Base-by-base conservation (phyloP, 1,140 invertebrate genomes). In the Potamilus streckersoni region DNA sequence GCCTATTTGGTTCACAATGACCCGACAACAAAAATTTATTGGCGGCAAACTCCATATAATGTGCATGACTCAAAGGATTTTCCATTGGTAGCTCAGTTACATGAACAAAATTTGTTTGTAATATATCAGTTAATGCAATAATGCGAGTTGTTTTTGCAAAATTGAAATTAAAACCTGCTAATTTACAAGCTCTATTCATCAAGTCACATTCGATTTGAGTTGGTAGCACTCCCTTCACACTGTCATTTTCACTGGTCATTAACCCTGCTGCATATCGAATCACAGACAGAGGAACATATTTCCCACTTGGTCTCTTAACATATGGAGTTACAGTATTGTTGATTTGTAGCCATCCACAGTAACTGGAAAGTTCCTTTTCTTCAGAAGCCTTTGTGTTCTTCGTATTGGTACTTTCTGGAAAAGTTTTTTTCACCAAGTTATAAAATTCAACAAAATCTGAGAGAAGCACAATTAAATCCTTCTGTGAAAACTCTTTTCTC, bases 301-400 rank as follows among this genome's bases (percentile, higher is more conserved):
- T 96, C 82, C 95, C 93, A 71, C 95, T 65, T 8, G 59, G 38
- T 65, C 86, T 67, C 66, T 79, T 74, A 2, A 96, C 96, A 86
- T 97, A 98, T 8, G 96, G 96, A 65, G 98, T 96, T 56, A 98
- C 95, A 0, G 95, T 96, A 85, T 96, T 96, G 87, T 98, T 97
- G 76, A 98, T 97, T 65, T 95, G 92, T 79, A 97, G 96, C 88
- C 98, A 98, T 8, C 96, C 97, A 49, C 38, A 49, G 38, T 49
- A 49, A 6, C 38, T 49, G 38, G 38, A 49, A 49, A 49, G 38
- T 49, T 49, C 73, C 69, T 84, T 56, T 55, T 80, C 69, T 76
- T 71, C 17, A 55, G 27, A 31, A 69, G 63, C 59, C 57, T 69
- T 23, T 73, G 70, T 49, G 38, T 6, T 49, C 38, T 49, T 49